These are phyloP conservation scores for Hydractinia symbiolongicarpus DNA, from an alignment of 30 jellyfish, hydroid and myxozoan species.

Conservation along the genomic window DNA sequence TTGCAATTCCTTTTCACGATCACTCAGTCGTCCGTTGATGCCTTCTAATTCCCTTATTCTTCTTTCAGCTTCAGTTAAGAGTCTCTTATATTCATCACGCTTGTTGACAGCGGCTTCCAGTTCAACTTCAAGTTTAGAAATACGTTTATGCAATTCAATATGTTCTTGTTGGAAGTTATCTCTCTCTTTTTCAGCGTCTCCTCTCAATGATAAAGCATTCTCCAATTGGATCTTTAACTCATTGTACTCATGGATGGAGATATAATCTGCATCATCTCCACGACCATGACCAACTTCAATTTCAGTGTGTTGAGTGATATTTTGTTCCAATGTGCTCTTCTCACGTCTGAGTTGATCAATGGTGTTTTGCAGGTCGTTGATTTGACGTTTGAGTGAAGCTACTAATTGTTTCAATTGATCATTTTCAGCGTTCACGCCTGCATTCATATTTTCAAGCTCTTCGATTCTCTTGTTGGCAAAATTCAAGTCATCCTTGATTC, in stretches of 20 bases:
- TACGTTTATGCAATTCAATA: conserved; percentile 60
- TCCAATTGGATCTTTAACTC: conserved; percentile 55
- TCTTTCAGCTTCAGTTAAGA: conserved; percentile 42
- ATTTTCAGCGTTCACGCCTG: conserved; percentile 50
- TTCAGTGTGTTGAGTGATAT: conserved; percentile 5
- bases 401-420: conserved; percentile 54
- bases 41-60: conserved; percentile 78
- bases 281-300: conserved; percentile 1
- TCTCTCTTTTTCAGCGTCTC: conserved; percentile 69
- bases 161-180: conserved; percentile 62
- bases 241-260: conserved; percentile 55
- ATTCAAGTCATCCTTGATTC: conserved; percentile 57
- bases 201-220: conserved; percentile 49
- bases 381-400: conserved; percentile 48
- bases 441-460: conserved; percentile 71
- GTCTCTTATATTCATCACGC: conserved; percentile 83
- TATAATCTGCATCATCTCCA: conserved; percentile 18
- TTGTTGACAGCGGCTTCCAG: conserved; percentile 65
- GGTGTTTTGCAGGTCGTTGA: conserved; percentile 56
- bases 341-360: conserved; percentile 52
- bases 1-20: conserved; percentile 81
- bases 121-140: conserved; percentile 84
- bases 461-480: conserved; percentile 58
- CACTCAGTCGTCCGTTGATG: conserved; percentile 66
- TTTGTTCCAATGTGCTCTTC: conserved; percentile 19